phyloP scores from a whole-genome alignment of 2,888 invertebrate species.

The Campopleginae sp. region DNA sequence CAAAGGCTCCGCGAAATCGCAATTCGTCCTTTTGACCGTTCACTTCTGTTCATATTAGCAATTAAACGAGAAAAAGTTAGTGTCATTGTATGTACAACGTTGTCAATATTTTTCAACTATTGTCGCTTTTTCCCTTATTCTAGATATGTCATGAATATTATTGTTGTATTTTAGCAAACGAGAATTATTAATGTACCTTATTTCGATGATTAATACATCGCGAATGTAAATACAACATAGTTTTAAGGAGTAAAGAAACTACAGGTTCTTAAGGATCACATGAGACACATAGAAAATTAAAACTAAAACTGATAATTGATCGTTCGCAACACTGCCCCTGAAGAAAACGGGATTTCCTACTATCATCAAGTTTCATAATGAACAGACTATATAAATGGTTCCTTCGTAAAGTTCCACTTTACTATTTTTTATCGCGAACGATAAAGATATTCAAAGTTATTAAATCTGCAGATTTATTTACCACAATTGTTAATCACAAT shows the following conservation, averaged over 20 bases:
- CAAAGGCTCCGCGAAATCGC: slow-evolving; percentile 4
- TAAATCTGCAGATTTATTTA: not conserved
- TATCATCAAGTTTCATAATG: slow-evolving; percentile 20
- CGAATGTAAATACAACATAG: slow-evolving; percentile 53
- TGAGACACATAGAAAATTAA: slow-evolving; percentile 16
- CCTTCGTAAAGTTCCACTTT: slow-evolving; percentile 54
- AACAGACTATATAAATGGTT: slow-evolving; percentile 47
- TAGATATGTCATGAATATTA: slow-evolving; percentile 49
- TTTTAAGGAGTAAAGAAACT: slow-evolving; percentile 29
- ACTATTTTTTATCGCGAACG: slow-evolving; percentile 39
- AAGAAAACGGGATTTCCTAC: slow-evolving; percentile 32
- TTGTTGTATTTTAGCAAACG: slow-evolving; percentile 52
- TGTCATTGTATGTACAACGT: slow-evolving; percentile 10
- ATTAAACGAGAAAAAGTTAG: slow-evolving; percentile 25
- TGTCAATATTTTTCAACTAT: slow-evolving; percentile 29
- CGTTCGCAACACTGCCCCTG: slow-evolving; percentile 34
- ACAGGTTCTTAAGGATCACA: not conserved
- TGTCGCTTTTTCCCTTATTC: slow-evolving; percentile 49
- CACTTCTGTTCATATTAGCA: not conserved
- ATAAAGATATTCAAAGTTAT: not conserved
- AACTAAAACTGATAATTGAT: slow-evolving; percentile 7
- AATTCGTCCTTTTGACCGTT: not conserved
- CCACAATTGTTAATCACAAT: not conserved
- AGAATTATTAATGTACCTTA: slow-evolving; percentile 38
- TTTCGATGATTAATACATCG: slow-evolving; percentile 43